Evolutionary conservation across 2,797 vertebrate genomes (phyloP), one percentile per base, ranked within the genome.

Genomic region (Merluccius polli): DNA sequence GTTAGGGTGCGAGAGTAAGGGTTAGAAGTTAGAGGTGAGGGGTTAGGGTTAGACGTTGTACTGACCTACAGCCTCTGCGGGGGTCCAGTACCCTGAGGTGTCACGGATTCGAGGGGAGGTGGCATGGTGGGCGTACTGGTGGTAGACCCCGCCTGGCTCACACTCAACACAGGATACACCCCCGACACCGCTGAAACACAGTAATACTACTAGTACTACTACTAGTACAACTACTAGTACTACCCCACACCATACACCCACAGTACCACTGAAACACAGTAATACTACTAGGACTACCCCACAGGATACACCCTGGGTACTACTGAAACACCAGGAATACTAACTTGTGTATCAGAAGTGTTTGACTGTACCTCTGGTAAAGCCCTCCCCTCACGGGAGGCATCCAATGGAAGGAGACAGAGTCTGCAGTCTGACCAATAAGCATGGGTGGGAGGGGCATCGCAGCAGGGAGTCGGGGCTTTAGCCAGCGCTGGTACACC

Each of bases 11-110:
- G 33, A 8, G 3, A 35, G 33, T 35, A 3, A 35, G 33, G 33
- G 33, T 35, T 35, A 35, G 33, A 8, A 8, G 33, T 35, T 35
- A 35, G 33, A 8, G 33, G 3, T 35, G 8, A 8, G 33, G 33
- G 33, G 33, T 35, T 35, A 35, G 33, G 8, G 33, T n/a, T n/a
- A n/a, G n/a, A n/a, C n/a, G 31, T 79, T 36, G 31, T 29, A 90
- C 92, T 93, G 88, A 99, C 98, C 98, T 68, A 96, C 93, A 75
- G 97, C 97, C 83, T 99, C 98, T 75, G 99, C 96, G 0, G 98
- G 98, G 8, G 97, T 97, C 98, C 98, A 99, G 90, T 98, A 99
- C 63, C 97, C 97, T 0, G 96, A 97, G 18, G 96, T 96, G 79
- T 98, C 97, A 0, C 98, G 99, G 79, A 95, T 91, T 0, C 96